phyloP scores from a whole-genome alignment of 2,797 vertebrate genomes.

The Lacerta viridis region DNA sequence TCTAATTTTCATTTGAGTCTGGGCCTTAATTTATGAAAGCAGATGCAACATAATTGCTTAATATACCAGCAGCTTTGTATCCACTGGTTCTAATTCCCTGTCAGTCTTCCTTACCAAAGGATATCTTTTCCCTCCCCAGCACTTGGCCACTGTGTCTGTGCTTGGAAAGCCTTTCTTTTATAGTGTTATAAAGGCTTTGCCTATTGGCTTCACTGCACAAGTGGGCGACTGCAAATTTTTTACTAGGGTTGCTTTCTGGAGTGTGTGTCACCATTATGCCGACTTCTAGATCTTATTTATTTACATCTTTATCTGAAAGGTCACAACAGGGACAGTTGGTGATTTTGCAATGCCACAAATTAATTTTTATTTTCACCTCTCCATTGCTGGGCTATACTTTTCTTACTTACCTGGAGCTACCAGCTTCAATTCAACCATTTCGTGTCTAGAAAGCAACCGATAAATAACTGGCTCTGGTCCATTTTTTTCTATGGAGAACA shows the following conservation, averaged over 20 bases:
- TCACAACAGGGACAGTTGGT: too few relatives aligned
- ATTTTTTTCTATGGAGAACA: not conserved
- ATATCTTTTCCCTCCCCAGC: conserved; percentile 27
- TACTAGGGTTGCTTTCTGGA: not conserved
- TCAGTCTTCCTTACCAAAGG: conserved; percentile 34
- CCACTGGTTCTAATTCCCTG: conserved; percentile 34
- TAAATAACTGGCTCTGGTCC: not conserved
- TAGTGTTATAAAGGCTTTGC: conserved; percentile 18
- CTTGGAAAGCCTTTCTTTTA: conserved; percentile 40
- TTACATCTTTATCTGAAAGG: not conserved
- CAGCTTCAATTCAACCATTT: not conserved
- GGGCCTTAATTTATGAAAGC: conserved; percentile 57
- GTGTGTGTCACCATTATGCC: not conserved
- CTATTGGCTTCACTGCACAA: not conserved
- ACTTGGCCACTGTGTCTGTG: not conserved
- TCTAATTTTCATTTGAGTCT: conserved; percentile 43
- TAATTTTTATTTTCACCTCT: too few relatives aligned
- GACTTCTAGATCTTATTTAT: not conserved
- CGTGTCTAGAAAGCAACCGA: not conserved
- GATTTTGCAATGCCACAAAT: not conserved
- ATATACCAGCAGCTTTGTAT: conserved; percentile 25
- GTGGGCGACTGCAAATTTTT: not conserved
- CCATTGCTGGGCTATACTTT: too few relatives aligned
- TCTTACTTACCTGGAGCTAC: not conserved
- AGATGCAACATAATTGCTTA: conserved; percentile 43